Conservation (phyloP, 2,113 vertebrate genomes). For the Melanocharis versteri region DNA sequence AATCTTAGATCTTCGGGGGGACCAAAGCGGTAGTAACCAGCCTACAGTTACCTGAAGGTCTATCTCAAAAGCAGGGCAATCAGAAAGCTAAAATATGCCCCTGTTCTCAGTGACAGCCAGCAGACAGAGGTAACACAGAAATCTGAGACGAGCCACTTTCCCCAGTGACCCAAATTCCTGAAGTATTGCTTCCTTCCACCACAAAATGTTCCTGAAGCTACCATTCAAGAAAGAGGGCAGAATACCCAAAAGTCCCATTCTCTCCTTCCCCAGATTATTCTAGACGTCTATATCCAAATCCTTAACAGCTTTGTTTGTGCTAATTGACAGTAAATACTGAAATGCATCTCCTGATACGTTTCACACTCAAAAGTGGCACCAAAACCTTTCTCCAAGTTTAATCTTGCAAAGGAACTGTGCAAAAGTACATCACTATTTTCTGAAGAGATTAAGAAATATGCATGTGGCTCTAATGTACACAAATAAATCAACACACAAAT, state of each 20-base stretch:
- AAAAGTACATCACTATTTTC: background rate
- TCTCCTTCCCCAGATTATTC: background rate
- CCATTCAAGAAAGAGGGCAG: accelerated
- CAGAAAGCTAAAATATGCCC: background rate
- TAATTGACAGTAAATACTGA: background rate
- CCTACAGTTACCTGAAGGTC: background rate
- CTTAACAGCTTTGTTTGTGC: background rate
- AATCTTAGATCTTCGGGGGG: background rate
- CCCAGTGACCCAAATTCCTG: background rate
- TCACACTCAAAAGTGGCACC: background rate
- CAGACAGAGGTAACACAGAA: background rate
- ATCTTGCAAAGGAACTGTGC: background rate
- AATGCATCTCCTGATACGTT: background rate
- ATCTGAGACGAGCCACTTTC: background rate
- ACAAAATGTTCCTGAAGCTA: background rate
- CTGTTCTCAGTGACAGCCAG: background rate
- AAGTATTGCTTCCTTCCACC: background rate
- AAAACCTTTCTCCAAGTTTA: background rate
- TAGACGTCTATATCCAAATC: background rate
- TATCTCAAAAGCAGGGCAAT: background rate
- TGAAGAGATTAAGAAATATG: background rate
- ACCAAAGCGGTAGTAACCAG: background rate
- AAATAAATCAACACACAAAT: background rate
- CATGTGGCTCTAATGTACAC: background rate
- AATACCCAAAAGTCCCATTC: background rate